Evolutionary conservation across 1,140 invertebrate genomes (phyloP).

Genomic region (Zaprionus nigranus): DNA sequence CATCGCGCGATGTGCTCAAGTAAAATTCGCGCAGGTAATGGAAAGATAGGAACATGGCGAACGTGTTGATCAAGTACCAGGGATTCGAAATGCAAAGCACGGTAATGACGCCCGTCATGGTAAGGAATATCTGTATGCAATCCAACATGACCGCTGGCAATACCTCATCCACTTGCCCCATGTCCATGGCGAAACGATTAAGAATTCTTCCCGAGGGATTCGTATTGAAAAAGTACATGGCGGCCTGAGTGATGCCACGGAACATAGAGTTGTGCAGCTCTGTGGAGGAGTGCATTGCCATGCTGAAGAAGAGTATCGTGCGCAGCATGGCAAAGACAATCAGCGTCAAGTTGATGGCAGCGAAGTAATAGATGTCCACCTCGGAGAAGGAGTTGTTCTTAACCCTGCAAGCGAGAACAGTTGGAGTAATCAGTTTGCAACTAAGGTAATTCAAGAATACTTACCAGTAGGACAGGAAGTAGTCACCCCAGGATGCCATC

Average conservation of each 20-base stretch:
- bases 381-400: constrained; percentile 56
- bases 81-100: constrained; percentile 91
- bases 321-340: constrained; percentile 86
- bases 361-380: constrained; percentile 83
- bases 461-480: constrained; percentile 88
- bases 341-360: constrained; percentile 87
- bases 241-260: constrained; percentile 81
- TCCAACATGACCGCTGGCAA: constrained; percentile 88
- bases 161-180: constrained; percentile 85
- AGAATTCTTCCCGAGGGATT: constrained; percentile 91
- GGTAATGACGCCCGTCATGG: constrained; percentile 90
- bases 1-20: constrained; percentile 91
- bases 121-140: constrained; percentile 90
- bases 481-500: constrained; percentile 88
- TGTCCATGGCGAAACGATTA: constrained; percentile 92
- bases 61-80: constrained; percentile 90
- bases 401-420: constrained; percentile 85
- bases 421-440: background rate
- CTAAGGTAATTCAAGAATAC: constrained; percentile 5
- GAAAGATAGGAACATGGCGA: constrained; percentile 89
- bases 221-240: constrained; percentile 92
- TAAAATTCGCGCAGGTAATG: constrained; percentile 91
- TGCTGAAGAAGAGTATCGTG: constrained; percentile 88
- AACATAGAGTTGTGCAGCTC: constrained; percentile 81
- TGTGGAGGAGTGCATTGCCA: constrained; percentile 90